These are phyloP conservation scores for Nephrocerus scutellatus DNA, from an alignment of 2,888 invertebrate species.

Conservation along the genomic window DNA sequence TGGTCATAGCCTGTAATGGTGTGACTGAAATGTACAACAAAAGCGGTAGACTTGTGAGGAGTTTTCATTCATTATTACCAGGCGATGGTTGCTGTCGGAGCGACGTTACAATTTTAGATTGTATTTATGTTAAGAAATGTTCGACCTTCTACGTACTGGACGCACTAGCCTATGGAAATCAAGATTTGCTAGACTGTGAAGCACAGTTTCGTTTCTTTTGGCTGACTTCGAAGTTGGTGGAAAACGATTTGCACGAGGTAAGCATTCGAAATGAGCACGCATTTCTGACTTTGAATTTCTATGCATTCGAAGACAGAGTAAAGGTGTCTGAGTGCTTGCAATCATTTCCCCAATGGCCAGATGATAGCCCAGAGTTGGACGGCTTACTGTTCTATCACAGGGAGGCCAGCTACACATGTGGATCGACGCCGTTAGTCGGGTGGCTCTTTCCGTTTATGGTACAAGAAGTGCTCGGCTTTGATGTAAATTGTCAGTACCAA, in stretches of 20 bases:
- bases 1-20: constrained; percentile 70
- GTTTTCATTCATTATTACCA: constrained; percentile 47
- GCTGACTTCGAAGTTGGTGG: constrained; percentile 65
- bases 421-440: constrained; percentile 78
- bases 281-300: constrained; percentile 30
- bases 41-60: constrained; percentile 53
- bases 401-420: constrained; percentile 67
- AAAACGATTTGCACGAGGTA: constrained; percentile 39
- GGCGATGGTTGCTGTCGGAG: constrained; percentile 29
- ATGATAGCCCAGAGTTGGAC: constrained; percentile 57
- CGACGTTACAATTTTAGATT: constrained; percentile 60
- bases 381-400: constrained; percentile 90
- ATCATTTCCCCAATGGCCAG: constrained; percentile 36
- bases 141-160: constrained; percentile 74
- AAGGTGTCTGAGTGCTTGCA: constrained; percentile 29
- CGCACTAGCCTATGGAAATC: constrained; percentile 48
- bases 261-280: constrained; percentile 26
- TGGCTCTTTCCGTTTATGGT: constrained; percentile 91
- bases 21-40: constrained; percentile 63
- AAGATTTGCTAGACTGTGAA: constrained; percentile 41
- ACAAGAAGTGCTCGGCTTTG: constrained; percentile 55
- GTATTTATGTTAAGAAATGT: constrained; percentile 60
- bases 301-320: constrained; percentile 34
- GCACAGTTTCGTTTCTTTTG: constrained; percentile 79
- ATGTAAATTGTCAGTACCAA: constrained; percentile 46